Percentiles rank a stretch among this genome's conserved stretches.
Evolutionary conservation across 2,113 vertebrate genomes (phyloP).

Genomic region (Neoarius graeffei): DNA sequence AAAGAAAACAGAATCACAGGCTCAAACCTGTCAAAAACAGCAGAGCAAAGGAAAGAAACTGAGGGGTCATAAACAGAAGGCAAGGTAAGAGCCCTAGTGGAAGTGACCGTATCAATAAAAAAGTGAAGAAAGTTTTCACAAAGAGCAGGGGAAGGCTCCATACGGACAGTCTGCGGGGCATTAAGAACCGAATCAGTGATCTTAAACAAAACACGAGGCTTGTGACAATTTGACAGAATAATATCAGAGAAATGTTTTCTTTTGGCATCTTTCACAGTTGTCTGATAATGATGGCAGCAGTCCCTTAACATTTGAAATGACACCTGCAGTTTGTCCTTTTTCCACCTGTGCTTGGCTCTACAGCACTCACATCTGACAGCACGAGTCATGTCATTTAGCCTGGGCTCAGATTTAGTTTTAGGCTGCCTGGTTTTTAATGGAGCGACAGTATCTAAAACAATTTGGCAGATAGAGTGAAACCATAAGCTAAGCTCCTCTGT

Average conservation of each 20-base stretch:
- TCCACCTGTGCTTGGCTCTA: neutral
- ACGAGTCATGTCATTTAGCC: no score
- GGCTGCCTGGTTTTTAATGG: neutral
- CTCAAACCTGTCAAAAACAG: neutral
- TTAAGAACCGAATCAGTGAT: no score
- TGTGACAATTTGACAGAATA: no score
- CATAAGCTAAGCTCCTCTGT: no score
- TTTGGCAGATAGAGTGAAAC: no score
- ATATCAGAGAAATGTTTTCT: no score
- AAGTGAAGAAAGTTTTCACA: no score
- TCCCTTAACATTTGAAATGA: neutral
- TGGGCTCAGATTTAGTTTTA: neutral
- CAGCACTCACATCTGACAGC: neutral
- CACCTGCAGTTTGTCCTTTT: neutral
- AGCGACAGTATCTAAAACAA: no score
- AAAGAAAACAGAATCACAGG: neutral
- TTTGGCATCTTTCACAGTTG: neutral
- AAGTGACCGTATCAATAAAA: no score
- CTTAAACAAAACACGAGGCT: no score
- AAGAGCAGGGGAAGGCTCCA: no score
- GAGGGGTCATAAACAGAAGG: neutral
- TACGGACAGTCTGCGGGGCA: no score
- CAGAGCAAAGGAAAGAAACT: neutral
- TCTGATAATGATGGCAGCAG: neutral
- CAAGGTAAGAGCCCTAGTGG: neutral